phyloP scores from a whole-genome alignment of 92 coral and sea anemone genomes.

The Nematostella vectensis region DNA sequence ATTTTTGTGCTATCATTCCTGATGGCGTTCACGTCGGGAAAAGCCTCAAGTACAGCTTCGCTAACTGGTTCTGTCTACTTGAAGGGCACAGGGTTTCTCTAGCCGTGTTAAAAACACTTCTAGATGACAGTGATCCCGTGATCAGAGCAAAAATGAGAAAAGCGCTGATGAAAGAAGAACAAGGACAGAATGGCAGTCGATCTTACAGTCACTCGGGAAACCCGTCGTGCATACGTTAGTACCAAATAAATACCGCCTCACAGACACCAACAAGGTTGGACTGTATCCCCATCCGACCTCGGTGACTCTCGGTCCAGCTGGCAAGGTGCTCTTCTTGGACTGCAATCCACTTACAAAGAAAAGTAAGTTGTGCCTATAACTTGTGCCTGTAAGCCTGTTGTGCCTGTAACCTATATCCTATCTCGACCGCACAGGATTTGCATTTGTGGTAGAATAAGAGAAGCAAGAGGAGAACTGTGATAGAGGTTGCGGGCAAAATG shows the following conservation, averaged over 20 bases:
- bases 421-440: no score
- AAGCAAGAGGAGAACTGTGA: background rate
- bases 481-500: no score
- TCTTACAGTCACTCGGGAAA: conserved; percentile 9
- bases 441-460: no score
- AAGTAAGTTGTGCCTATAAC: no score
- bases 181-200: conserved; percentile 35
- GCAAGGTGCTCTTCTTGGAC: background rate
- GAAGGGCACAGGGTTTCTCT: conserved; percentile 14
- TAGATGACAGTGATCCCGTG: background rate
- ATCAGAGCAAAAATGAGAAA: background rate
- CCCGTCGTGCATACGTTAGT: conserved; percentile 31
- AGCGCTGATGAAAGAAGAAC: background rate
- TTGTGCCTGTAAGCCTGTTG: no score
- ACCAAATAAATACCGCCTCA: conserved; percentile 26
- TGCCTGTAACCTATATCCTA: no score
- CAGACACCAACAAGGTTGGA: conserved; percentile 26
- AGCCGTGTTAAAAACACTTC: background rate
- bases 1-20: conserved; percentile 24
- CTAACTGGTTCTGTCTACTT: conserved; percentile 32
- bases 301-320: conserved; percentile 1
- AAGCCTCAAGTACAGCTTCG: conserved; percentile 42
- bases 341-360: background rate
- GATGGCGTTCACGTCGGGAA: conserved; percentile 43
- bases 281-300: conserved; percentile 34